Evolutionary conservation across 2,113 vertebrate genomes (phyloP), one percentile per base, ranked within the genome.

Genomic region (Atractosteus spatula): DNA sequence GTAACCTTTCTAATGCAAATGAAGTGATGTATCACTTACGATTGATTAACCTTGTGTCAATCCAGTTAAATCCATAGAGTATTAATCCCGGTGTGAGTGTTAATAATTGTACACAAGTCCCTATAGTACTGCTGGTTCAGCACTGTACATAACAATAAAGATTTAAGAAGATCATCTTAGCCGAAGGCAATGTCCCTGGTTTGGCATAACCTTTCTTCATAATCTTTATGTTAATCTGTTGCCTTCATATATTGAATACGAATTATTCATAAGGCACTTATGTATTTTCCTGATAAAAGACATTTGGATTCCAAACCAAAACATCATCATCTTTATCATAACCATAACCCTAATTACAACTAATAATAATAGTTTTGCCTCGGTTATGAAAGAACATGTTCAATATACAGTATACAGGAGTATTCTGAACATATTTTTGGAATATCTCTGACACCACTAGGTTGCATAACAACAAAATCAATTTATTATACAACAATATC

Each of bases 191-290:
- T 13, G 55, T 55, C 41, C 4, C 66, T 62, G 66, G 14, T 43
- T 16, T 51, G 16, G 67, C 59, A 68, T 57, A 66, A 74, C 74
- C 63, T 42, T n/a, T 71, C 68, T 69, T 71, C 71, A 69, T 74
- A 72, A 55, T 29, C 68, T 69, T 71, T 74, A 69, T 74, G 74
- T 55, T 29, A 56, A 73, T 57, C 42, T 66, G 74, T 55, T 55
- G 66, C 55, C 66, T 75, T 72, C 69, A 71, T 71, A 69, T 55
- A 76, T 56, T 61, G 73, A 77, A 55, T 65, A 13, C 47, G 17
- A 55, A 16, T 68, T 41, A 62, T 68, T 70, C 17, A 75, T 68
- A 56, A 43, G 4, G 66, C 73, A 51, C 70, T 54, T 47, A 73
- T 75, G 64, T 54, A 69, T 79, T 67, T 71, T 65, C 55, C 63